Evolutionary conservation across 2,888 invertebrate species (phyloP), one percentile per base, ranked within the genome.

Genomic region (Drosophila pegasa): DNA sequence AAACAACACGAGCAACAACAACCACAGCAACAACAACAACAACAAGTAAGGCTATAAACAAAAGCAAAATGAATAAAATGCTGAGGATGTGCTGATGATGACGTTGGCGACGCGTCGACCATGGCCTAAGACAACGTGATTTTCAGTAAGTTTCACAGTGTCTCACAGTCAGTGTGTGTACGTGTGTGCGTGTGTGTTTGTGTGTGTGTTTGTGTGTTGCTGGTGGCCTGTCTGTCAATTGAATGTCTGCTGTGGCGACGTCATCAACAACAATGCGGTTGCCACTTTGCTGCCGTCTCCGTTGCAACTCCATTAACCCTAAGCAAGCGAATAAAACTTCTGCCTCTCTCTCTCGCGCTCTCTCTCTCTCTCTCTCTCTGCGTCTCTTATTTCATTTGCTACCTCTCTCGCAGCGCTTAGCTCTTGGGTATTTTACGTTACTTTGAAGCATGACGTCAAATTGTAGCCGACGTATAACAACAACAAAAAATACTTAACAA

Each of bases 91-190:
- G 77, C 70, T 73, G 78, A 64, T 75, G 76, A 77, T 74, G 81
- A 78, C 68, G 72, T 66, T 63, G 62, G 31, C 67, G 68, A 58
- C 73, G 51, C 65, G 66, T 60, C 80, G 82, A 80, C 83, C 90
- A 89, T 90, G 89, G 89, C 90, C 90, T 90, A 89, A 87, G 90
- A 71, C 83, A 90, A 90, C 83, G 76, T 79, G 76, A 85, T 89
- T 87, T 83, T 69, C 73, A 83, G 78, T 90, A 83, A 78, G 82
- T 81, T 87, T 78, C 57, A 47, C 38, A 40, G 31, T 63, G 50
- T 56, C 41, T 62, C n/a, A 14, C 35, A 37, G 16, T 57, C 25
- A 59, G 43, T 43, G 40, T 55, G 20, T 58, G 20, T 33, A n/a
- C 20, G 27, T 73, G 45, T 45, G 40, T 45, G 20, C 54, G 55